A percentile compares a stretch with the other conserved stretches of the same genome.
phyloP scores from a whole-genome alignment of 2,888 invertebrate genomes.

The Cecidostiba fungosa region DNA sequence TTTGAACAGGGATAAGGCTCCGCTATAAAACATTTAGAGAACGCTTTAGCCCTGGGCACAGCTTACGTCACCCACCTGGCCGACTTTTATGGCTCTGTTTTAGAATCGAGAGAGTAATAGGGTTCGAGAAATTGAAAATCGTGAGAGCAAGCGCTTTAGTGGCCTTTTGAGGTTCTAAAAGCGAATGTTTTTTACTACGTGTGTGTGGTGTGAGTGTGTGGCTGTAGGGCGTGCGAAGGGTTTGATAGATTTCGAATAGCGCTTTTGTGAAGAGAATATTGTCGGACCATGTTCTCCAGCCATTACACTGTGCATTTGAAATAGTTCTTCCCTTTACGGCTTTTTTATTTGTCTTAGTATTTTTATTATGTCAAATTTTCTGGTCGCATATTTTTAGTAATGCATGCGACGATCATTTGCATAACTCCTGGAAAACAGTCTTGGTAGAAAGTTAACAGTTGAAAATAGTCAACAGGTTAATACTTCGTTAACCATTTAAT shows the following conservation, averaged over 20 bases:
- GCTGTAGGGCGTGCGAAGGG: neutral
- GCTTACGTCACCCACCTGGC: neutral
- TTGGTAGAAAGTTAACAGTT: too few species aligned
- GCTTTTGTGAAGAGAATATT: slow-evolving; percentile 13
- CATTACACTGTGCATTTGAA: neutral
- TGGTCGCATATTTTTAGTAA: neutral
- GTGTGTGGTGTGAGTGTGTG: neutral
- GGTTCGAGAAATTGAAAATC: slow-evolving; percentile 40
- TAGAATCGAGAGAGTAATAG: slow-evolving; percentile 32
- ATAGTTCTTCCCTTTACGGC: neutral
- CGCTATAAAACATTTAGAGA: slow-evolving; percentile 16
- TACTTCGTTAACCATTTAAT: too few species aligned
- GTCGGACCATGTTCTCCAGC: neutral
- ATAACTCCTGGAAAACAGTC: too few species aligned
- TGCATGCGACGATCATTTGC: too few species aligned
- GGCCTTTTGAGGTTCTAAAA: slow-evolving; percentile 37
- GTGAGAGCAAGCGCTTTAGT: slow-evolving; percentile 11
- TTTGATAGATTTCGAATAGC: neutral
- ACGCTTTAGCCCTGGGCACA: slow-evolving; percentile 6
- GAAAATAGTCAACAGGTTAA: too few species aligned
- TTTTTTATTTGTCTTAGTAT: neutral
- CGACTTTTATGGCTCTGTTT: slow-evolving; percentile 38
- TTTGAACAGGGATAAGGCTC: neutral
- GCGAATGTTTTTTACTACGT: neutral
- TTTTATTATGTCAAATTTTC: neutral